Base-by-base conservation (phyloP, 1,140 invertebrate species). In the Solenopsis fugax region DNA sequence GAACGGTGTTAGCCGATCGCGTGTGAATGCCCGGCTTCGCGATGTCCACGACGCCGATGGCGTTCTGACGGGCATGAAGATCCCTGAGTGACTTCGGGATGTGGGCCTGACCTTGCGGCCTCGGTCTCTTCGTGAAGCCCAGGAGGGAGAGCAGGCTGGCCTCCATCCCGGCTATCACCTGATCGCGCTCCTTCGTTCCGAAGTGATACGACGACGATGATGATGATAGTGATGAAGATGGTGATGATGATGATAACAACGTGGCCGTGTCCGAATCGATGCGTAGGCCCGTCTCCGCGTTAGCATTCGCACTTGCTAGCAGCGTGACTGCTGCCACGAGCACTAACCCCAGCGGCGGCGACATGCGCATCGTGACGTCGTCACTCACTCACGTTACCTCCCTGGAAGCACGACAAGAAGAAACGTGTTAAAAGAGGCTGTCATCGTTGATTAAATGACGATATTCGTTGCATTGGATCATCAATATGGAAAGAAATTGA, bases 11-110 rank as follows among this genome's bases (percentile, higher is more conserved):
- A 84, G 98, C 97, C 77, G 96, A 96, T 84, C 96, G 95, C 13
- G 96, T 96, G 87, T 97, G 95, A 84, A 97, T 94, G 73, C 97
- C 97, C 87, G 96, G 96, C 89, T 96, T 96, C 76, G 97, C 97
- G 72, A 98, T 96, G 88, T 96, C 95, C 41, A 96, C 95, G 78
- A 96, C 96, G 88, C 96, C 96, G 80, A 95, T 92, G 78, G 96
- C 95, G 91, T 96, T 97, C 90, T 97, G 96, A 90, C 96, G 96
- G 85, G 96, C 96, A 94, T 98, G 98, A 85, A 98, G 96, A 91
- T 97, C 96, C 93, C 97, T 96, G 96, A 98, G 97, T 73, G 97
- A 97, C 89, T 97, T 96, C 52, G 98, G 98, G 92, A 98, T 96
- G 52, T 96, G 93, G 45, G 92, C 84, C 64, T 84, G 88, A 50